Evolutionary conservation across 2,113 vertebrate genomes (phyloP).

Genomic region (Tiliqua scincoides): DNA sequence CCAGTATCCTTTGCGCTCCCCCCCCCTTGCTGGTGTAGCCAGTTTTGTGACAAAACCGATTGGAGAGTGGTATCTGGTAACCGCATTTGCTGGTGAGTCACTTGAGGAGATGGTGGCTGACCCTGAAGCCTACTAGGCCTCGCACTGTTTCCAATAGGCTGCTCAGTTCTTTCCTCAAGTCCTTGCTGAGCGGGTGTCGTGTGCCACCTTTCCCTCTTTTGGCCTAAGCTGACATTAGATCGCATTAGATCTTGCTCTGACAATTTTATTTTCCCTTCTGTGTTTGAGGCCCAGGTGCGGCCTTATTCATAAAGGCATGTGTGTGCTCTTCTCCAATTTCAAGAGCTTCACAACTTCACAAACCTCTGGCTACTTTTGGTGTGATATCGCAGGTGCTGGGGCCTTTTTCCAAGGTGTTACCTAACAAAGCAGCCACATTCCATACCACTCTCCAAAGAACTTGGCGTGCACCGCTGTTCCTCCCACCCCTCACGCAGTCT

Average conservation of each 20-base stretch:
- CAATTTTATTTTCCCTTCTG: background rate
- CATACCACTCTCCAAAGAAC: background rate
- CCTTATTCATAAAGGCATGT: background rate
- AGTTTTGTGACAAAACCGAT: background rate
- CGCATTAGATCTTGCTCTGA: background rate
- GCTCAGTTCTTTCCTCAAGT: too few species aligned
- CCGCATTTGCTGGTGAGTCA: too few species aligned
- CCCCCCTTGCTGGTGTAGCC: too few species aligned
- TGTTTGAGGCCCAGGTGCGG: conserved; percentile 40
- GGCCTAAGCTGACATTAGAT: background rate
- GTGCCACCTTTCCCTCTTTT: conserved; percentile 21
- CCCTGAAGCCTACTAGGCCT: background rate
- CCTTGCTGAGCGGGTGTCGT: background rate
- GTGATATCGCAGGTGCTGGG: conserved; percentile 5
- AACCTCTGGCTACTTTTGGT: background rate
- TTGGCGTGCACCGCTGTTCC: background rate
- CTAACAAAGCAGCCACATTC: background rate
- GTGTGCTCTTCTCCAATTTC: conserved; percentile 37
- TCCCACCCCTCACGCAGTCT: background rate
- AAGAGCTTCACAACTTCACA: conserved; percentile 18
- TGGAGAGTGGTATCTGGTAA: background rate
- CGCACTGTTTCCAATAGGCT: background rate
- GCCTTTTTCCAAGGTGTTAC: conserved; percentile 24
- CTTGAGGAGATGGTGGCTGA: background rate
- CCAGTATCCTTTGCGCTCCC: background rate